A percentile compares a stretch with the other conserved stretches of the same genome.
phyloP scores from a whole-genome alignment of 2,888 invertebrate genomes.

The Rotaria magnacalcarata region DNA sequence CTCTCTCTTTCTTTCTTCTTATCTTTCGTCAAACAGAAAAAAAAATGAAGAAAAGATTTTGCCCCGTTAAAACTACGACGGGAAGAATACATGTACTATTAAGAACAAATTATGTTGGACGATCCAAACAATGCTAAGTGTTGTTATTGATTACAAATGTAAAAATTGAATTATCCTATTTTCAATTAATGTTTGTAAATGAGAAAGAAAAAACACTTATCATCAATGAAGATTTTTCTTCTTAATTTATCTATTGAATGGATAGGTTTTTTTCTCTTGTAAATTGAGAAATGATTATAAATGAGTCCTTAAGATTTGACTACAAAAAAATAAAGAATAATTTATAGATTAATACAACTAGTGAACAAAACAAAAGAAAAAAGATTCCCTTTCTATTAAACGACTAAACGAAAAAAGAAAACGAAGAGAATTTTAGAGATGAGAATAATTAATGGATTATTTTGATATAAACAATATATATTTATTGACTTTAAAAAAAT shows the following conservation, averaged over 20 bases:
- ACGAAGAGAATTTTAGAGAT: not conserved
- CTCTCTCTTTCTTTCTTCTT: not conserved
- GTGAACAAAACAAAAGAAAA: too few relatives aligned
- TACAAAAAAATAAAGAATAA: too few relatives aligned
- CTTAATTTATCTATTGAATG: not conserved
- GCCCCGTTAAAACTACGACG: constrained; percentile 19
- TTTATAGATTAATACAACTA: too few relatives aligned
- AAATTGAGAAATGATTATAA: too few relatives aligned
- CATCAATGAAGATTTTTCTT: not conserved
- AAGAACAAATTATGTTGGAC: constrained; percentile 18
- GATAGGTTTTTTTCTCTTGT: not conserved
- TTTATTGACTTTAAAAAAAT: not conserved
- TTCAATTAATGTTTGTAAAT: not conserved
- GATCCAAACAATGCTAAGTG: constrained; percentile 22
- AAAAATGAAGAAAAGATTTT: not conserved
- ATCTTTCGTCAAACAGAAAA: not conserved
- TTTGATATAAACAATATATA: not conserved
- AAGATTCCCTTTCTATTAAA: too few relatives aligned
- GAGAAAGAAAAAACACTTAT: not conserved
- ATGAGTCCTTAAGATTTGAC: too few relatives aligned
- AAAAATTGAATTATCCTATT: not conserved
- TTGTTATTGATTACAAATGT: constrained; percentile 28
- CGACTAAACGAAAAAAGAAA: too few relatives aligned
- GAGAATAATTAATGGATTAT: not conserved
- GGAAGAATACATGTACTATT: constrained; percentile 18